Conservation (phyloP, 2,888 invertebrate species). For the Meghimatium bilineatum region DNA sequence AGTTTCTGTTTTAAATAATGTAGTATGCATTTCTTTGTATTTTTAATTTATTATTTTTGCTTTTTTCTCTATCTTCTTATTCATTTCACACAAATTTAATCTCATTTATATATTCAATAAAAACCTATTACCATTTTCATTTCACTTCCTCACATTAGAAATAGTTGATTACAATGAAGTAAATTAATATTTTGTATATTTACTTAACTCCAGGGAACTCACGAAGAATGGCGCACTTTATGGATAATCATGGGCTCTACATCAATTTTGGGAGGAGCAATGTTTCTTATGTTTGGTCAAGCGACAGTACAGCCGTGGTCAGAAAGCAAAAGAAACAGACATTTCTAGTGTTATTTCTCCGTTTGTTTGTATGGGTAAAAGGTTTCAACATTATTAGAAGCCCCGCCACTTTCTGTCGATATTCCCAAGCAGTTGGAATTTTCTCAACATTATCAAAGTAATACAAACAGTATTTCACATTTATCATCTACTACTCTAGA, state of each 20-base stretch:
- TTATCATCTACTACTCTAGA: neutral
- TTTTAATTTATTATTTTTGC: too few species aligned
- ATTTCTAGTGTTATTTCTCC: neutral
- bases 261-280: neutral
- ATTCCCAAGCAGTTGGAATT: neutral
- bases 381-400: slow-evolving; percentile 19
- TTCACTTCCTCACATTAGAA: too few species aligned
- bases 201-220: slow-evolving; percentile 5
- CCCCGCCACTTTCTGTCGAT: slow-evolving; percentile 7
- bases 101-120: too few species aligned
- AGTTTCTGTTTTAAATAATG: too few species aligned
- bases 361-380: slow-evolving; percentile 31
- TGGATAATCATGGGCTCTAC: slow-evolving; percentile 1
- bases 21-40: too few species aligned
- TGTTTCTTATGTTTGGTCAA: slow-evolving; percentile 23
- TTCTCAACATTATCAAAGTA: neutral
- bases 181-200: neutral
- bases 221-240: slow-evolving; percentile 31
- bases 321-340: neutral
- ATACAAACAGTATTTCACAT: neutral
- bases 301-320: slow-evolving; percentile 37
- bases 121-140: too few species aligned
- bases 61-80: too few species aligned
- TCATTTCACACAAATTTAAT: too few species aligned
- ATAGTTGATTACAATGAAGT: too few species aligned